Base-by-base conservation (phyloP, 2,797 vertebrate species). In the Pseudopleuronectes americanus region DNA sequence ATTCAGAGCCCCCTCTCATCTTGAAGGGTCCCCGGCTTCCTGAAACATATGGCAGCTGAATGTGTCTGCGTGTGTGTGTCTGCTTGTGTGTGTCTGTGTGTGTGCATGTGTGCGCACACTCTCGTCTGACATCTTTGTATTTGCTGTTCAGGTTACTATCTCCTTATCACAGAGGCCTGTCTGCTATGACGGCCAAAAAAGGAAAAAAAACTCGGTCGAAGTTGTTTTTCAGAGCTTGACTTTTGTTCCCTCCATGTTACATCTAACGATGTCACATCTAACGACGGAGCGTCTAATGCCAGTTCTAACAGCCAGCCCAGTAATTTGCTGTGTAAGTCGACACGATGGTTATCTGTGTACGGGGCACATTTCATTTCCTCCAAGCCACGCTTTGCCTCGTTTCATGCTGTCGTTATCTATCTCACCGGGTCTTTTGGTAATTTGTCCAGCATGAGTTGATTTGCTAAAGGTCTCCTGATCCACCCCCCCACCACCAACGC, bases 1-100 rank as follows among this genome's bases (percentile, higher is more conserved):
- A 99, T 99, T 97, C 95, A 99, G 89, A 93, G 71, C 84, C 80
- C 73, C 89, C 93, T 94, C 87, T 93, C 94, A 94, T 96, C 96
- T 95, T 95, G 94, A 96, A 96, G 95, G 94, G 95, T 95, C 93
- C 93, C 93, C 85, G 89, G 91, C 91, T 96, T 96, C 94, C 95
- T 94, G 92, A 91, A 95, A 94, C 97, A 98, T 96, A 96, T 96
- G 97, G 97, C 91, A 91, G 79, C 73, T 88, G 85, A 70, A 54
- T 70, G 80, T 64, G 77, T 71, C 26, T 68, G 12, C 24, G 26
- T 36, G 57, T 66, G 52, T 74, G 64, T 24, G 12, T 49, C 41
- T 63, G 52, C 71, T 36, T 69, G 78, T 64, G 74, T 71, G 45
- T 72, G 8, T 24, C 38, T 31, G 59, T 62, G 51, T 73, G 65